Percentiles rank a stretch among this genome's conserved stretches.
phyloP scores from a whole-genome alignment of 2,797 vertebrate genomes.

The Sebastes cheni region DNA sequence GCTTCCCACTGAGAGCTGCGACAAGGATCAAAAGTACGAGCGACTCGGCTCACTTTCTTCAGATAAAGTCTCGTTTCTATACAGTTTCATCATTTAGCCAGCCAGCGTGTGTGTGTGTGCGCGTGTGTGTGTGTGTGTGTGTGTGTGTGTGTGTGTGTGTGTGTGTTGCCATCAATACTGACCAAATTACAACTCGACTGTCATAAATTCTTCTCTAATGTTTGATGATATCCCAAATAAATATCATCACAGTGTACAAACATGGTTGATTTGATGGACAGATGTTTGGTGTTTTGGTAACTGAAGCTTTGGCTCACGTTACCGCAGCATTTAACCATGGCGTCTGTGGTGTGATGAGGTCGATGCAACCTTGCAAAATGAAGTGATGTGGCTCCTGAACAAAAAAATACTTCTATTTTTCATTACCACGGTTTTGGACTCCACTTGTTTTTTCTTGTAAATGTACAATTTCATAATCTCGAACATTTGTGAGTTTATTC shows the following conservation, averaged over 20 bases:
- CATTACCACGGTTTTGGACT: too few relatives aligned
- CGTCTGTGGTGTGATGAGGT: too few relatives aligned
- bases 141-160: background rate
- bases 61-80: conserved; percentile 40
- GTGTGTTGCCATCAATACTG: background rate
- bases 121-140: background rate
- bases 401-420: too few relatives aligned
- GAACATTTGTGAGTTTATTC: too few relatives aligned
- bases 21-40: conserved; percentile 67
- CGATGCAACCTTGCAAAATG: too few relatives aligned
- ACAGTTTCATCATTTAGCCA: conserved; percentile 59
- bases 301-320: background rate
- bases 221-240: background rate
- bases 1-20: conserved; percentile 63
- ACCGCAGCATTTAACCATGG: too few relatives aligned
- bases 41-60: conserved; percentile 38
- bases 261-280: background rate
- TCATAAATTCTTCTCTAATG: background rate
- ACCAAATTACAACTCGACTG: background rate
- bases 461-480: too few relatives aligned
- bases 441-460: too few relatives aligned
- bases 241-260: background rate
- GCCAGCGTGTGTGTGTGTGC: background rate
- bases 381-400: too few relatives aligned
- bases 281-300: too few relatives aligned